A percentile compares a stretch with the other conserved stretches of the same genome.
These are phyloP conservation scores for Erythrolamprus reginae DNA, from an alignment of 2,113 vertebrate species.

Conservation along the genomic window DNA sequence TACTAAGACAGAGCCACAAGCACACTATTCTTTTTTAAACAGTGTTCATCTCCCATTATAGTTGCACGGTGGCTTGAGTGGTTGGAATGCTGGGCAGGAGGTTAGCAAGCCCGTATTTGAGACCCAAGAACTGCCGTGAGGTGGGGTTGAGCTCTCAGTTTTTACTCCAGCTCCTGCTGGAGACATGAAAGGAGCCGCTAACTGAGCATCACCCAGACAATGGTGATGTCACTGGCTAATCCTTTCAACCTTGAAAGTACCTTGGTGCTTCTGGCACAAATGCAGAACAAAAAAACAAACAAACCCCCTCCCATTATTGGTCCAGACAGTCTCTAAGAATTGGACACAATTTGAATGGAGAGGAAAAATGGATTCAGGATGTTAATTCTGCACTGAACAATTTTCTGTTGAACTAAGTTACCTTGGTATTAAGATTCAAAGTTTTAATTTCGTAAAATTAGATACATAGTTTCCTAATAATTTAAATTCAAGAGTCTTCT, in stretches of 20 bases:
- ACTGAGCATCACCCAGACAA: too few species aligned
- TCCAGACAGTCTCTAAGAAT: not conserved
- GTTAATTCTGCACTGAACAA: not conserved
- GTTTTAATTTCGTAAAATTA: not conserved
- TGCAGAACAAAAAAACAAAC: too few species aligned
- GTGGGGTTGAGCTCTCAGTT: too few species aligned
- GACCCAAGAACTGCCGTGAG: too few species aligned
- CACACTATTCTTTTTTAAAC: not conserved
- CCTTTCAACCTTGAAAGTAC: too few species aligned
- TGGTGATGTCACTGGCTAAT: too few species aligned
- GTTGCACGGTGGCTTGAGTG: too few species aligned
- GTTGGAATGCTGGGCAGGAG: too few species aligned
- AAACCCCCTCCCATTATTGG: not conserved
- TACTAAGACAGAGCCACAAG: slow-evolving; percentile 60
- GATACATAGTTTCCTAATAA: not conserved
- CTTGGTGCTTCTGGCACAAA: too few species aligned
- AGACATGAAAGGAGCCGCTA: too few species aligned
- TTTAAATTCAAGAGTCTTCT: not conserved
- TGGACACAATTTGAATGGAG: not conserved
- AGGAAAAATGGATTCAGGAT: not conserved
- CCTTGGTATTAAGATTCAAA: not conserved
- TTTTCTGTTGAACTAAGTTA: not conserved
- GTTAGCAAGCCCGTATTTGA: too few species aligned
- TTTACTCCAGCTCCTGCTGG: too few species aligned
- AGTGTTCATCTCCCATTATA: not conserved